phyloP scores from a whole-genome alignment of 2,797 vertebrate genomes.

The Takifugu rubripes region DNA sequence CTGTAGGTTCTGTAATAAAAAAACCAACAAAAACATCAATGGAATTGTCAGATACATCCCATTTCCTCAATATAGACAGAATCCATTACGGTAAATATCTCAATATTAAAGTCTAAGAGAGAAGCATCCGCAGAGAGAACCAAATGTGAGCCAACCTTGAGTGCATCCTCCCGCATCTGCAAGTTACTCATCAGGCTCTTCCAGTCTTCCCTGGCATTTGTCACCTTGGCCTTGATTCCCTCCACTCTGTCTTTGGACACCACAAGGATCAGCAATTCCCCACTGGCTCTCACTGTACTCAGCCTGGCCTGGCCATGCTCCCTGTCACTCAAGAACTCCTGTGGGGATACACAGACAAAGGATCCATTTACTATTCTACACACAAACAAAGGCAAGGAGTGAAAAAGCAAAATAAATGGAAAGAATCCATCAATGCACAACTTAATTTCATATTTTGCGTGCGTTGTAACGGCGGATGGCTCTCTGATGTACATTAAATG shows the following conservation, averaged over 20 bases:
- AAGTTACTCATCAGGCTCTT: constrained; percentile 87
- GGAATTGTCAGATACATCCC: not conserved
- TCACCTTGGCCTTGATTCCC: constrained; percentile 81
- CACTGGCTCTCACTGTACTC: constrained; percentile 82
- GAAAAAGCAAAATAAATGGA: constrained; percentile 17
- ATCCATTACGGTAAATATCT: not conserved
- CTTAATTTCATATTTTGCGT: constrained; percentile 28
- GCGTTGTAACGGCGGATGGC: constrained; percentile 3
- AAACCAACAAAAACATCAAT: not conserved
- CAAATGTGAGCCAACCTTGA: constrained; percentile 76
- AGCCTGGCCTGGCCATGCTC: constrained; percentile 91
- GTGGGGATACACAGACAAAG: constrained; percentile 57
- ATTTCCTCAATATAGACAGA: not conserved
- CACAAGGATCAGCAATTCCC: constrained; percentile 85
- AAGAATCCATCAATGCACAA: constrained; percentile 17
- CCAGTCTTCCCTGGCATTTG: constrained; percentile 87
- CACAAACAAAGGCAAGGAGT: constrained; percentile 27
- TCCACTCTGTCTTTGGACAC: constrained; percentile 84
- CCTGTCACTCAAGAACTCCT: constrained; percentile 93
- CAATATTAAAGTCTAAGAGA: constrained; percentile 3
- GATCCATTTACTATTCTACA: constrained; percentile 48
- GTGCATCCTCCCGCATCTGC: constrained; percentile 83
- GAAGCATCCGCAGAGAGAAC: constrained; percentile 8
- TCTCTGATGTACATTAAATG: constrained; percentile 21
- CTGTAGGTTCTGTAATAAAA: constrained; percentile 81